Evolutionary conservation across 1,140 invertebrate genomes (phyloP).

Genomic region (Dendrolimus punctatus): DNA sequence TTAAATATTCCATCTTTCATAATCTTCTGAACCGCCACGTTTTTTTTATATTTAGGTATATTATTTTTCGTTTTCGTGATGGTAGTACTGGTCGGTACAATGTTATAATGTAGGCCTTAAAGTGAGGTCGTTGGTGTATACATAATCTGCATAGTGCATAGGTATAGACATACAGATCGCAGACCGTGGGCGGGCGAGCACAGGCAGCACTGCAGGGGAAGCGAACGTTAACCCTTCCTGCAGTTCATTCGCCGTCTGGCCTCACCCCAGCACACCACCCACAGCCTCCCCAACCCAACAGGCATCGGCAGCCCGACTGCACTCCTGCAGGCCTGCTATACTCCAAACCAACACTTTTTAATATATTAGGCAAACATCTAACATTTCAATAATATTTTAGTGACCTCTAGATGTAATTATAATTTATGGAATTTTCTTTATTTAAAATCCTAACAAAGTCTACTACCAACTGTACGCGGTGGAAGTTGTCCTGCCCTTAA

Average conservation of each 20-base stretch:
- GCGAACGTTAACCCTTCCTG: constrained; percentile 68
- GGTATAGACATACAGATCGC: constrained; percentile 22
- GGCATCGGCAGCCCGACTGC: constrained; percentile 32
- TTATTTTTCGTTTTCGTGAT: no score
- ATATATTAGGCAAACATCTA: constrained; percentile 6
- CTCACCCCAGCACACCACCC: constrained; percentile 58
- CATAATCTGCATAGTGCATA: constrained; percentile 10
- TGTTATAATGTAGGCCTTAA: no score
- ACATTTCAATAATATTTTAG: no score
- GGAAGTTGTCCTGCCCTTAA: no score
- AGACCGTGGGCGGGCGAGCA: constrained; percentile 43
- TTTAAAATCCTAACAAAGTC: no score
- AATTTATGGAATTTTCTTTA: no score
- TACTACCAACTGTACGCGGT: no score
- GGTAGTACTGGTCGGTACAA: no score
- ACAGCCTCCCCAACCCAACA: constrained; percentile 29
- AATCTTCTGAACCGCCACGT: no score
- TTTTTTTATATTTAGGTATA: no score
- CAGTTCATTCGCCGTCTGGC: constrained; percentile 73
- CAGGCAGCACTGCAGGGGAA: constrained; percentile 57
- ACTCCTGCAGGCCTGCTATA: constrained; percentile 24
- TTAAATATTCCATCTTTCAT: no score
- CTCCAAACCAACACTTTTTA: constrained; percentile 36
- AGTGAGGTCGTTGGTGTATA: constrained; percentile 1
- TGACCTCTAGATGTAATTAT: no score